Conservation (phyloP, 2,113 vertebrate genomes). For the Sapajus apella region DNA sequence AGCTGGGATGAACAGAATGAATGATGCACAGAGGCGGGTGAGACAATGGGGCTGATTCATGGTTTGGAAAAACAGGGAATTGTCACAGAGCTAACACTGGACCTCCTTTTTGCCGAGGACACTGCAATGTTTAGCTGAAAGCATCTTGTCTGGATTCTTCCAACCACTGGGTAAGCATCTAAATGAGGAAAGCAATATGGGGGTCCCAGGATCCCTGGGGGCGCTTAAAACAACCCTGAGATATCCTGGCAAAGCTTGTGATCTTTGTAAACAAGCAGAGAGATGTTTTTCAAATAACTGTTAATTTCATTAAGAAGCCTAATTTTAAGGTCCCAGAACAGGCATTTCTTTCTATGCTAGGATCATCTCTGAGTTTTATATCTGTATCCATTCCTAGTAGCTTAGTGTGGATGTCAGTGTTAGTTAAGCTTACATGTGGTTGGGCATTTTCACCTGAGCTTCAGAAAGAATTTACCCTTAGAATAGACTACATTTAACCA, state of each 20-base stretch:
- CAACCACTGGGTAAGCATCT: slow-evolving; percentile 50
- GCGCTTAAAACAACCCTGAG: slow-evolving; percentile 33
- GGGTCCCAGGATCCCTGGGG: slow-evolving; percentile 14
- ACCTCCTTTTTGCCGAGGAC: slow-evolving; percentile 55
- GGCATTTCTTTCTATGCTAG: slow-evolving; percentile 54
- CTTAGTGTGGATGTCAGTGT: background rate
- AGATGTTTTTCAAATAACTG: slow-evolving; percentile 62
- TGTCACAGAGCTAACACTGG: slow-evolving; percentile 56
- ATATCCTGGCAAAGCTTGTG: slow-evolving; percentile 32
- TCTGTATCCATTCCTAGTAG: slow-evolving; percentile 35
- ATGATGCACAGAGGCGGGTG: background rate
- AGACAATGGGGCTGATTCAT: slow-evolving; percentile 74
- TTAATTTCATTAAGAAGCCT: slow-evolving; percentile 70
- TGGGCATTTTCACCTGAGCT: background rate
- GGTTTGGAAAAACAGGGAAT: slow-evolving; percentile 65
- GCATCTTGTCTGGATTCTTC: slow-evolving; percentile 62
- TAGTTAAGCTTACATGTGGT: slow-evolving; percentile 23
- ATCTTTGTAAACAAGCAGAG: slow-evolving; percentile 58
- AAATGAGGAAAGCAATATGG: slow-evolving; percentile 55
- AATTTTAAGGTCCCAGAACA: slow-evolving; percentile 54
- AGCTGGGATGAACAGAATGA: slow-evolving; percentile 14
- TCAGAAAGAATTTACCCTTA: slow-evolving; percentile 37
- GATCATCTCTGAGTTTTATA: slow-evolving; percentile 65
- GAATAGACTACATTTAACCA: background rate
- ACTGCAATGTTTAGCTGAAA: slow-evolving; percentile 52